Conservation (phyloP, 2,888 invertebrate genomes). For the Drosophila bunnanda region DNA sequence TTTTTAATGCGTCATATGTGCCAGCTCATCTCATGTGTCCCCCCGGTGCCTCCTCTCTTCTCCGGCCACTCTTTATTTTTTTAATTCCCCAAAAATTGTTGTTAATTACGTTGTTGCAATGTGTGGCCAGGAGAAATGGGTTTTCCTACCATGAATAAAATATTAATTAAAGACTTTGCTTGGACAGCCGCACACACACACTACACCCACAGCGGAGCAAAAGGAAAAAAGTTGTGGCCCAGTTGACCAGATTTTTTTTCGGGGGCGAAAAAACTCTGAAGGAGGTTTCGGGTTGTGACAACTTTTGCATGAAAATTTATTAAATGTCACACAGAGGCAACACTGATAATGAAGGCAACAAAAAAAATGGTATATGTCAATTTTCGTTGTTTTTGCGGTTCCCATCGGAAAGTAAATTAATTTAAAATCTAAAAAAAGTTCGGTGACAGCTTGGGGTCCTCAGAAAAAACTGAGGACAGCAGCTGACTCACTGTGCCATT, state of each 20-base stretch:
- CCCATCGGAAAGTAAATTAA: conserved; percentile 46
- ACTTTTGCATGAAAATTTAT: conserved; percentile 67
- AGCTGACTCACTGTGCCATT: conserved; percentile 16
- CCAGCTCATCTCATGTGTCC: conserved; percentile 52
- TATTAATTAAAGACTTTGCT: conserved; percentile 74
- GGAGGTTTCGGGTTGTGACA: conserved; percentile 51
- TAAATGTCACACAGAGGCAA: conserved; percentile 61
- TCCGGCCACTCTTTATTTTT: conserved; percentile 42
- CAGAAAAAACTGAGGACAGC: conserved; percentile 1
- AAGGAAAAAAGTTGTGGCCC: conserved; percentile 17
- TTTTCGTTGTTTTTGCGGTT: conserved; percentile 48
- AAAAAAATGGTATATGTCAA: conserved; percentile 60
- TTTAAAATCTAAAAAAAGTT: conserved; percentile 31
- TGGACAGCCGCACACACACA: conserved; percentile 29
- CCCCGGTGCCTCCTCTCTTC: conserved; percentile 1
- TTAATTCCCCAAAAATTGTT: conserved; percentile 69
- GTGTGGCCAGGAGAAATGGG: conserved; percentile 44
- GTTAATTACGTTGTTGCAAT: conserved; percentile 64
- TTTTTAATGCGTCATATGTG: conserved; percentile 17
- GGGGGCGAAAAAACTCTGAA: background rate
- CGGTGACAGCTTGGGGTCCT: conserved; percentile 28
- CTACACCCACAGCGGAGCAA: background rate
- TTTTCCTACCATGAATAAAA: conserved; percentile 60
- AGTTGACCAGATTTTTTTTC: conserved; percentile 36
- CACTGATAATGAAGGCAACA: conserved; percentile 13